phyloP scores from a whole-genome alignment of 1,140 invertebrate species.

The Drosophila sulfurigaster region DNA sequence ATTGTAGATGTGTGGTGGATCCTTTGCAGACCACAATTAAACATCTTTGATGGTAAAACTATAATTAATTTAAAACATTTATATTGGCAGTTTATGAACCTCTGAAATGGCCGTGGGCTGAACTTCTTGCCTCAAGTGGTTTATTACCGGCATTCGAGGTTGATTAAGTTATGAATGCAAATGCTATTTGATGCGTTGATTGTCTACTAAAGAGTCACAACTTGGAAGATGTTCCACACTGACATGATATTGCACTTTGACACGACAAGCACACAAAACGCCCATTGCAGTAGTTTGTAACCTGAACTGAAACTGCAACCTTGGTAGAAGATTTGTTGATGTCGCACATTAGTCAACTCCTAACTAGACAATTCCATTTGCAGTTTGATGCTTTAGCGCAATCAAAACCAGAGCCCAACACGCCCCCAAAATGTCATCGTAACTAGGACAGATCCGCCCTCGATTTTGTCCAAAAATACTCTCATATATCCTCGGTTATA shows the following conservation, averaged over 20 bases:
- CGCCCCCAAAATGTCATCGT: conserved; percentile 53
- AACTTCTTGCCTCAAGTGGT: conserved; percentile 23
- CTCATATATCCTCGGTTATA: conserved; percentile 25
- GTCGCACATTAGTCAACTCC: conserved; percentile 63
- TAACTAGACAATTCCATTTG: conserved; percentile 65
- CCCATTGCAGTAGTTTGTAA: conserved; percentile 19
- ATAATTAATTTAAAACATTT: conserved; percentile 80
- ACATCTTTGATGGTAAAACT: conserved; percentile 66
- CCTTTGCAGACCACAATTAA: conserved; percentile 36
- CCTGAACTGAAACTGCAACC: conserved; percentile 1
- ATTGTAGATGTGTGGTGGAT: conserved; percentile 55
- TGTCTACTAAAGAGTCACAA: conserved; percentile 35
- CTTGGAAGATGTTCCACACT: conserved; percentile 17
- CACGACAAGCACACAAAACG: conserved; percentile 41
- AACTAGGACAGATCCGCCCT: conserved; percentile 31
- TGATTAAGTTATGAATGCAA: conserved; percentile 74
- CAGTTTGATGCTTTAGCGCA: conserved; percentile 29
- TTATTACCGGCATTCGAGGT: conserved; percentile 42
- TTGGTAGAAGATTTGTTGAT: conserved; percentile 15
- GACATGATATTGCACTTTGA: conserved; percentile 56
- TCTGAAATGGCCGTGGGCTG: conserved; percentile 26
- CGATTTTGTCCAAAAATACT: conserved; percentile 5
- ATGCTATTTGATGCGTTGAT: background rate
- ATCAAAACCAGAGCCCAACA: conserved; percentile 48
- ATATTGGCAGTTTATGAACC: conserved; percentile 78